A percentile compares a stretch with the other conserved stretches of the same genome.
These are phyloP conservation scores for Acridotheres tristis DNA, from an alignment of 2,797 vertebrate genomes.

Conservation along the genomic window DNA sequence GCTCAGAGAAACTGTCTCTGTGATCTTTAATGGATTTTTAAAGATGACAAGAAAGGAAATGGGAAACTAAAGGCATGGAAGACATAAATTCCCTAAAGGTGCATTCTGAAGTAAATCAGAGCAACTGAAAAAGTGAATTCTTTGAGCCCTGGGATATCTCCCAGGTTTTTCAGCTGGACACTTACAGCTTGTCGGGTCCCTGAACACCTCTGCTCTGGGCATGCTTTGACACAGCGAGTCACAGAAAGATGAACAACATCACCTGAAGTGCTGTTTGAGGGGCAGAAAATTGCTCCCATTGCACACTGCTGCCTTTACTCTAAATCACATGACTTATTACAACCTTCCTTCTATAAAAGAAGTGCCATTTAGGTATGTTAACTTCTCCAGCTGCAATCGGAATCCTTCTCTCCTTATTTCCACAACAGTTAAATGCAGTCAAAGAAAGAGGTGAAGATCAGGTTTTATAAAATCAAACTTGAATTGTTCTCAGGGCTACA, in stretches of 20 bases:
- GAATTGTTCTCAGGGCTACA: constrained; percentile 33
- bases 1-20: constrained; percentile 75
- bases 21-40: constrained; percentile 87
- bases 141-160: constrained; percentile 87
- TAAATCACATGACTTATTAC: constrained; percentile 84
- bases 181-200: constrained; percentile 88
- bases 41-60: constrained; percentile 86
- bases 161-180: constrained; percentile 88
- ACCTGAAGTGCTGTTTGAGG: constrained; percentile 91
- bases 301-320: constrained; percentile 79
- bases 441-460: constrained; percentile 68
- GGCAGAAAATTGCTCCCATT: constrained; percentile 96
- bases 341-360: constrained; percentile 81
- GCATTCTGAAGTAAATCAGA: constrained; percentile 92
- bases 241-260: constrained; percentile 94
- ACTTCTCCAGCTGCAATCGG: constrained; percentile 80
- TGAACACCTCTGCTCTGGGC: constrained; percentile 82
- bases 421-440: constrained; percentile 49
- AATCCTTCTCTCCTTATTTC: constrained; percentile 23
- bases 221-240: constrained; percentile 90
- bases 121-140: constrained; percentile 87
- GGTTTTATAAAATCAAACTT: constrained; percentile 64
- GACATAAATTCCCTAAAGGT: constrained; percentile 90
- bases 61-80: constrained; percentile 85
- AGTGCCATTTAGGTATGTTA: constrained; percentile 92